Evolutionary conservation across 2,888 invertebrate genomes (phyloP).

Genomic region (Troglohyphantes excavatus): DNA sequence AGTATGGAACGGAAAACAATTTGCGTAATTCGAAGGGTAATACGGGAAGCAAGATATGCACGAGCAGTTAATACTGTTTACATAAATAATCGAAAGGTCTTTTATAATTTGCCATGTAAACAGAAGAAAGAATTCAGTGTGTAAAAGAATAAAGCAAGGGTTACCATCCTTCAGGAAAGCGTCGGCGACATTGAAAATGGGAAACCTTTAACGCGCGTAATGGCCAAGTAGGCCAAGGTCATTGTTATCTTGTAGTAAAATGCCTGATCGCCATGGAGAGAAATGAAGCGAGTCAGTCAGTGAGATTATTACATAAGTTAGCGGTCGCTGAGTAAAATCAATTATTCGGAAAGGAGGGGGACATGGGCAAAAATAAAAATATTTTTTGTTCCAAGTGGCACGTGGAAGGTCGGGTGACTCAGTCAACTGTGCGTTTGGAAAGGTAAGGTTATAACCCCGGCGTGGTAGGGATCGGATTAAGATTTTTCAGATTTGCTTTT

Average conservation of each 20-base stretch:
- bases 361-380: conserved; percentile 47
- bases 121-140: conserved; percentile 6
- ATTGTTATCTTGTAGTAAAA: conserved; percentile 21
- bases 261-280: background rate
- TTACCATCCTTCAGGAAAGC: conserved; percentile 48
- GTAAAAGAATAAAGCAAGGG: conserved; percentile 19
- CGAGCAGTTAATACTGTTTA: conserved; percentile 33
- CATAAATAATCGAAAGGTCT: conserved; percentile 15
- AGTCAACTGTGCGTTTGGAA: background rate
- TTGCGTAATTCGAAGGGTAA: conserved; percentile 8
- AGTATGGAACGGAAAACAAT: background rate
- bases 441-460: too few species aligned
- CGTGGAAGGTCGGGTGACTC: conserved; percentile 58
- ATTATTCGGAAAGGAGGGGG: conserved; percentile 45
- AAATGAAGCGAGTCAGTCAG: conserved; percentile 55
- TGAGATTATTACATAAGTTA: conserved; percentile 58
- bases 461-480: too few species aligned
- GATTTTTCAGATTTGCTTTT: too few species aligned
- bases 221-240: conserved; percentile 70
- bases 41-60: conserved; percentile 7
- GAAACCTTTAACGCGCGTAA: conserved; percentile 52
- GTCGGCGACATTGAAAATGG: conserved; percentile 67
- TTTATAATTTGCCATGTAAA: conserved; percentile 23
- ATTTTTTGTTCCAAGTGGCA: conserved; percentile 10
- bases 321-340: conserved; percentile 49